Percentiles rank a stretch among this genome's conserved stretches.
phyloP scores from a whole-genome alignment of 2,113 vertebrate genomes.

The Percopsis transmontana region DNA sequence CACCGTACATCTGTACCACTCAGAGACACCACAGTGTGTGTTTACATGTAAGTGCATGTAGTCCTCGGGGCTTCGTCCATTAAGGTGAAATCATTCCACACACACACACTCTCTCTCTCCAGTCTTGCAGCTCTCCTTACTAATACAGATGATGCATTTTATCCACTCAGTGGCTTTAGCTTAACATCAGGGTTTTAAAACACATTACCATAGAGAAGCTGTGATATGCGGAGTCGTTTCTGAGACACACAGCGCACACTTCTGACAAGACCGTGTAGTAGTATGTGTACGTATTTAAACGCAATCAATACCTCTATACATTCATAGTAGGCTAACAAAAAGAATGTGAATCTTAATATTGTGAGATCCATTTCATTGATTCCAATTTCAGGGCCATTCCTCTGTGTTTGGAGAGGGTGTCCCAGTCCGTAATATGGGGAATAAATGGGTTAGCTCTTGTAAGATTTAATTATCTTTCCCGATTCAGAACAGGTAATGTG shows the following conservation, averaged over 20 bases:
- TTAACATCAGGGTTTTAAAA: constrained; percentile 8
- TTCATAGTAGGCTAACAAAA: constrained; percentile 3
- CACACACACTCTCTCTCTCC: not conserved
- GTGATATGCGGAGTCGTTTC: not conserved
- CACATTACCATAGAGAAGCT: not conserved
- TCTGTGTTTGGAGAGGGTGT: constrained; percentile 57
- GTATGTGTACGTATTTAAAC: not conserved
- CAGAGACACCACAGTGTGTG: not conserved
- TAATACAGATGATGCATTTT: constrained; percentile 42
- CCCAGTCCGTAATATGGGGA: constrained; percentile 66
- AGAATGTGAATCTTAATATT: constrained; percentile 5
- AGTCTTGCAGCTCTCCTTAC: constrained; percentile 20
- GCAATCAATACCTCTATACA: not conserved
- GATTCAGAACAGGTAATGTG: constrained; percentile 84
- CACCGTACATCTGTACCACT: not conserved
- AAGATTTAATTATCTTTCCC: constrained; percentile 88
- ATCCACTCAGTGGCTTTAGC: constrained; percentile 6
- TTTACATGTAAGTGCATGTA: not conserved
- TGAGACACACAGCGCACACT: not conserved
- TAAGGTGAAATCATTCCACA: constrained; percentile 23
- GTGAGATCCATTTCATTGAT: constrained; percentile 35
- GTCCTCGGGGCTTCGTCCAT: constrained; percentile 54
- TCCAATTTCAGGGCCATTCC: constrained; percentile 51
- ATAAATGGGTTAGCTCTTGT: constrained; percentile 78
- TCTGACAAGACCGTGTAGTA: not conserved